These are phyloP conservation scores for Drosophila kokeensis DNA, from an alignment of 2,888 invertebrate species.

Conservation along the genomic window DNA sequence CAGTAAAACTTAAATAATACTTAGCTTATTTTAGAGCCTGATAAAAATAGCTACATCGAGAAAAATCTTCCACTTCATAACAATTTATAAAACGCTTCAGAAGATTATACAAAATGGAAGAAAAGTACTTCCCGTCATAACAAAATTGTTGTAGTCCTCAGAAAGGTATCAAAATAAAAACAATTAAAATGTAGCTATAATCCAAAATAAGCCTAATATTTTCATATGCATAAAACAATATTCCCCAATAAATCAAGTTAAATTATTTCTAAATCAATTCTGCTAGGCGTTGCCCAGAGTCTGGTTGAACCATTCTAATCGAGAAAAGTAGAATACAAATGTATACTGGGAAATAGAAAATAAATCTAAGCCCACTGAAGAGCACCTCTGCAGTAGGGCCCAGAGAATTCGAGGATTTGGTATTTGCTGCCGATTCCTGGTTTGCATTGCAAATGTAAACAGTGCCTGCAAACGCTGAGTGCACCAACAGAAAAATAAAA, in stretches of 20 bases:
- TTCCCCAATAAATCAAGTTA: not conserved
- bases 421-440: conserved; percentile 48
- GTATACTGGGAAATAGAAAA: not conserved
- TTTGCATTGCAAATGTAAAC: conserved; percentile 66
- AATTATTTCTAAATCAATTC: not conserved
- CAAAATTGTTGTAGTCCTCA: not conserved
- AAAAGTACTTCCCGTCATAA: too few species aligned
- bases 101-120: not conserved
- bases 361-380: conserved; percentile 46
- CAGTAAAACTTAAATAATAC: not conserved
- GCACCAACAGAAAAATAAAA: conserved; percentile 14
- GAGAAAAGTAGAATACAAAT: not conserved
- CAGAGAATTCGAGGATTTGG: conserved; percentile 44
- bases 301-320: not conserved
- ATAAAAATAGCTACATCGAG: not conserved
- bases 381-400: not conserved
- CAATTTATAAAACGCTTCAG: not conserved
- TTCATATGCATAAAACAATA: not conserved
- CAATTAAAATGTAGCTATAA: not conserved
- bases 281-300: not conserved
- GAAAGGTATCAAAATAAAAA: not conserved
- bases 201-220: not conserved
- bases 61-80: not conserved
- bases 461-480: conserved; percentile 27
- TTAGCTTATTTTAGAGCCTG: not conserved